phyloP scores from a whole-genome alignment of 2,113 vertebrate genomes.

The Morphnarchus princeps region DNA sequence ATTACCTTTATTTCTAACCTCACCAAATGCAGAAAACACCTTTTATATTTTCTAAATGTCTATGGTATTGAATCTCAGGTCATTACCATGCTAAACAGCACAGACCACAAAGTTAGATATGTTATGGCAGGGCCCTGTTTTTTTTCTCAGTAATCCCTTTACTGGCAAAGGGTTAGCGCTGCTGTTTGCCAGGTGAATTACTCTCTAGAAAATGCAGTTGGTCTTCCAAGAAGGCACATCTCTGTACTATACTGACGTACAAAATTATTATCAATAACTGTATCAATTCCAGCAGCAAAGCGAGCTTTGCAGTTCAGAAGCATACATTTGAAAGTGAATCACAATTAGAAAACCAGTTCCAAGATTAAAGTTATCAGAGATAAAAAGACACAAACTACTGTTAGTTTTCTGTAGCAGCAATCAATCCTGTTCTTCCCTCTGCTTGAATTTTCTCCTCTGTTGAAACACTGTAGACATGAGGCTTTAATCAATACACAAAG shows the following conservation, averaged over 20 bases:
- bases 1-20: not conserved
- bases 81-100: not conserved
- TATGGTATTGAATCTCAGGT: not conserved
- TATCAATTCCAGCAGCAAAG: not conserved
- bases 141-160: not conserved
- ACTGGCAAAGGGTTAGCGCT: not conserved
- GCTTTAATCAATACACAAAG: not conserved
- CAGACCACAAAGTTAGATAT: not conserved
- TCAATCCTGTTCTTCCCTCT: not conserved
- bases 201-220: not conserved
- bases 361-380: not conserved
- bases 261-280: not conserved
- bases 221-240: not conserved
- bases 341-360: not conserved
- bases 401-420: not conserved
- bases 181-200: not conserved
- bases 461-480: not conserved
- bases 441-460: not conserved
- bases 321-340: not conserved
- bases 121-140: not conserved
- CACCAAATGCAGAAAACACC: not conserved
- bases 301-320: not conserved
- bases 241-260: not conserved
- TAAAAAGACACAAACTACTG: not conserved
- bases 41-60: not conserved